Conservation (phyloP, 2,113 vertebrate genomes). For the Ameiurus melas region DNA sequence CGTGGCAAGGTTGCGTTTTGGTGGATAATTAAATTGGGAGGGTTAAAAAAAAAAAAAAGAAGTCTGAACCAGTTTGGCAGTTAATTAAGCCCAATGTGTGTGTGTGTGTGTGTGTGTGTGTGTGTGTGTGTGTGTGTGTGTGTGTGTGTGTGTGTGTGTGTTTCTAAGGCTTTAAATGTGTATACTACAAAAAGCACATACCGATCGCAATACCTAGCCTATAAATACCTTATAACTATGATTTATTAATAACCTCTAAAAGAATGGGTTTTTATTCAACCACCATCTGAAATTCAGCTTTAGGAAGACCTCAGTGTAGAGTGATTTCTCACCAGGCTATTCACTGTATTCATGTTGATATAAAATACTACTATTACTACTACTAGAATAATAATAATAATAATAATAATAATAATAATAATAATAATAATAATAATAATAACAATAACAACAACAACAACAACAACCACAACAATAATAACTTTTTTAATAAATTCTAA, state of each 20-base stretch:
- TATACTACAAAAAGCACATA: not conserved
- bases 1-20: too few species aligned
- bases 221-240: not conserved
- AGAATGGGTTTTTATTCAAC: not conserved
- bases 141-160: not conserved
- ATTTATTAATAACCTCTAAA: not conserved
- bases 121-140: not conserved
- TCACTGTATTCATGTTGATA: not conserved
- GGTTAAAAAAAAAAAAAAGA: too few species aligned
- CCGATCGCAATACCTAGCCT: too few species aligned
- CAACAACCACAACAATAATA: too few species aligned
- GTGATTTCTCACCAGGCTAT: too few species aligned
- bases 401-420: too few species aligned
- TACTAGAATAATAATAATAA: not conserved
- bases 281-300: not conserved
- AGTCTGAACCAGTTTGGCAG: too few species aligned
- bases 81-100: not conserved
- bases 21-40: too few species aligned
- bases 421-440: too few species aligned
- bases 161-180: not conserved
- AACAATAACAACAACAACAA: too few species aligned
- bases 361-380: too few species aligned
- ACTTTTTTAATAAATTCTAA: too few species aligned
- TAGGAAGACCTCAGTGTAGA: not conserved
- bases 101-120: not conserved